Evolutionary conservation across 2,797 vertebrate species (phyloP), one percentile per base, ranked within the genome.

Genomic region (Schizothorax lantsangensis): DNA sequence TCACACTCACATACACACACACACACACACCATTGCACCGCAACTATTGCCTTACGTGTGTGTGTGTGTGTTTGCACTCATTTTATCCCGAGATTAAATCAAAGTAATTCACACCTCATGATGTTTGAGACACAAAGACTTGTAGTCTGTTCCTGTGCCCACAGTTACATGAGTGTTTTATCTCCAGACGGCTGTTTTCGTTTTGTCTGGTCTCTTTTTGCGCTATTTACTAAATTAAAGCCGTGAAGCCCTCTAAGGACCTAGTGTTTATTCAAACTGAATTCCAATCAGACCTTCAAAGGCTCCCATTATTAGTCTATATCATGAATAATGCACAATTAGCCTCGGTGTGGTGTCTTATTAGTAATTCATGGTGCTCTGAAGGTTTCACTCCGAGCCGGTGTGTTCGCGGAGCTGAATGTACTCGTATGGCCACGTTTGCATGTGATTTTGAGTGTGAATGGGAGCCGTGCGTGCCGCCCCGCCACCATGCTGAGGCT

Each of bases 281-380:
- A 86, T 88, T 88, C 52, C 85, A 89, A 86, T 88, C 86, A 88
- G 73, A 86, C 83, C 86, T 89, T 90, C 88, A 90, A 90, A 89
- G 74, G 80, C 64, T 79, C 68, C 89, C 90, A 83, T 91, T 88
- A 88, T 91, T 84, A 89, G 93, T 94, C 92, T 88, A 47, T 87
- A 30, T 81, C 86, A 90, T 89, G 74, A 88, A 89, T 93, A 91
- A 95, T 94, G 94, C 94, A 92, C 93, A 93, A 93, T 95, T 95
- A 94, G 94, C 91, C 81, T 91, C 91, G 91, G 66, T 95, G 93
- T 94, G 94, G 93, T 95, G 93, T 93, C 93, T 88, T 92, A 94
- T 95, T 95, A 95, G 95, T 94, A 91, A 94, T 95, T 94, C 92
- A 95, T 94, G 93, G 93, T 91, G 93, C 93, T 93, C 93, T 93